Conservation (phyloP, 30 jellyfish, hydroid and myxozoan genomes). For the Aurelia aurita region DNA sequence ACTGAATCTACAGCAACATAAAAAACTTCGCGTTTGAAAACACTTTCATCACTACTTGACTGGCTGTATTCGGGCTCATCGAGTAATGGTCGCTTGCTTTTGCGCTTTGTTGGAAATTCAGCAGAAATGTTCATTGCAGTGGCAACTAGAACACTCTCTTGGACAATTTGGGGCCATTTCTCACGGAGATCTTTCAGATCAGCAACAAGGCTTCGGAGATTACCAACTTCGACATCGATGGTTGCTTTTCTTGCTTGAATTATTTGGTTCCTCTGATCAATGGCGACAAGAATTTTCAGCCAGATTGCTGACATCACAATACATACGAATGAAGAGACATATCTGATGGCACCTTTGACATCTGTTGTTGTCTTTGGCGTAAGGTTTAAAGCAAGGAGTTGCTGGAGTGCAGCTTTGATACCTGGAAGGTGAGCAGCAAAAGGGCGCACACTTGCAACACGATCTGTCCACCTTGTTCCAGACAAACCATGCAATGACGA, state of each 20-base stretch:
- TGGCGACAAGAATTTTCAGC: constrained; percentile 54
- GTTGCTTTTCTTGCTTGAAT: constrained; percentile 62
- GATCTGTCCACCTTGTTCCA: constrained; percentile 50
- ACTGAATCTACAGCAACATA: constrained; percentile 51
- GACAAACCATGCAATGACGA: constrained; percentile 53
- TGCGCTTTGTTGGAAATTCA: constrained; percentile 51
- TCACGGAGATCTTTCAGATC: constrained; percentile 53
- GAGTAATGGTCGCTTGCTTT: constrained; percentile 29
- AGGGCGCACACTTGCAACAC: constrained; percentile 27
- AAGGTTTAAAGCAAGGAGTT: constrained; percentile 27
- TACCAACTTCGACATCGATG: constrained; percentile 39
- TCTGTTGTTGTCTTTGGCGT: constrained; percentile 31
- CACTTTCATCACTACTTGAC: constrained; percentile 48
- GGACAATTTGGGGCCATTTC: constrained; percentile 55
- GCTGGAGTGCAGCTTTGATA: constrained; percentile 38
- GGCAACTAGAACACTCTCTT: constrained; percentile 53
- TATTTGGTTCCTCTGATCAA: constrained; percentile 40
- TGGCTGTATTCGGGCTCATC: constrained; percentile 45
- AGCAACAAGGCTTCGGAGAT: constrained; percentile 65
- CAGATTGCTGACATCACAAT: constrained; percentile 46
- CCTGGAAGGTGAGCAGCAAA: constrained; percentile 38
- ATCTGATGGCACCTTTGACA: constrained; percentile 3
- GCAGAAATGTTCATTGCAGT: constrained; percentile 46
- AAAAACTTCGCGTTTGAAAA: constrained; percentile 53
- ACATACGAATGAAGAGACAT: constrained; percentile 47